phyloP scores from a whole-genome alignment of 2,888 invertebrate genomes.

The Lasioglossum lativentre region DNA sequence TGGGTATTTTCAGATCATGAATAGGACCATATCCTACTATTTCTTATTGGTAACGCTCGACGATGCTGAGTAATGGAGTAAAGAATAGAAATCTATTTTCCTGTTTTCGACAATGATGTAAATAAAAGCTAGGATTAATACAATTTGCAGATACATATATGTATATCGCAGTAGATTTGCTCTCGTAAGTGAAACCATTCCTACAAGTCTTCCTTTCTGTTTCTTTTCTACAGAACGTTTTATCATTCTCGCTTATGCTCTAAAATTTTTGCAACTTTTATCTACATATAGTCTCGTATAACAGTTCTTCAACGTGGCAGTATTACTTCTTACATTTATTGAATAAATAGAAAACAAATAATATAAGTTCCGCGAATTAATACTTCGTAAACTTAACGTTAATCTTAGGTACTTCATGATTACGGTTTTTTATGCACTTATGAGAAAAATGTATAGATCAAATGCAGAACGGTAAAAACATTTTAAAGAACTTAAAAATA shows the following conservation, averaged over 20 bases:
- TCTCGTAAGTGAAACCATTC: neutral
- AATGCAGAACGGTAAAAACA: too few species aligned
- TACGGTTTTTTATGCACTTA: neutral
- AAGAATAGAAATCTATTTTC: neutral
- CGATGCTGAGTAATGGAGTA: neutral
- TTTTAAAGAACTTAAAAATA: too few species aligned
- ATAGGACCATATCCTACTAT: slow-evolving; percentile 7
- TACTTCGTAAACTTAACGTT: slow-evolving; percentile 12
- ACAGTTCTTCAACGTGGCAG: neutral
- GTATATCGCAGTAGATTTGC: neutral
- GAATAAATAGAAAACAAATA: slow-evolving; percentile 7
- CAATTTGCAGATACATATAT: neutral
- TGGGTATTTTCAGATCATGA: neutral
- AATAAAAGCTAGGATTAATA: neutral
- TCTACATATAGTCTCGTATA: neutral
- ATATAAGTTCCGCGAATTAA: neutral
- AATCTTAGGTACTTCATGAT: slow-evolving; percentile 7
- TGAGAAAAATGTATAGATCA: neutral
- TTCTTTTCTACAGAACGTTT: neutral
- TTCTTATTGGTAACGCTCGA: slow-evolving; percentile 10
- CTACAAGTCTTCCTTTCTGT: neutral
- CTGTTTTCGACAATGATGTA: neutral
- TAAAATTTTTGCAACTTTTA: neutral
- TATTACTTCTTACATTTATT: neutral
- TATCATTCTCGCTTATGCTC: neutral